phyloP scores from a whole-genome alignment of 2,113 vertebrate species.

The Perognathus longimembris region DNA sequence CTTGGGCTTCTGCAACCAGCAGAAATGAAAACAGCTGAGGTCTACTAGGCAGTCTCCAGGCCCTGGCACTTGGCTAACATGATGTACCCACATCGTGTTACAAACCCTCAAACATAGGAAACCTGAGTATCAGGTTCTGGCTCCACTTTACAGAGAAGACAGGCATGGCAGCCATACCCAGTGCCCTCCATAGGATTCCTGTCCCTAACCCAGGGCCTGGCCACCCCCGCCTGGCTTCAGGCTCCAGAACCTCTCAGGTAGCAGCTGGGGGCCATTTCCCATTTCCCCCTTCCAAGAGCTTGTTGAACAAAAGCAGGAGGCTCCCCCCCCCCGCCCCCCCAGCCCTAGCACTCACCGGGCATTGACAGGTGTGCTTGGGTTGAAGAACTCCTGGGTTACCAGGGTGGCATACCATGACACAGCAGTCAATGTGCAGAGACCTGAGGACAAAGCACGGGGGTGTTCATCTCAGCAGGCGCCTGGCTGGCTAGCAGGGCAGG shows the following conservation, averaged over 20 bases:
- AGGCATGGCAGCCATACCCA: not conserved
- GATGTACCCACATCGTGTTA: not conserved
- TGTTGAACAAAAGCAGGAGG: not conserved
- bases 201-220: not conserved
- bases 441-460: conserved; percentile 79
- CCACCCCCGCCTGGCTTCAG: not conserved
- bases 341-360: conserved; percentile 89
- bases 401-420: conserved; percentile 97
- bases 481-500: not conserved
- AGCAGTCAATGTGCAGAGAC: conserved; percentile 93
- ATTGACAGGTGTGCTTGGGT: conserved; percentile 93
- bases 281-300: not conserved
- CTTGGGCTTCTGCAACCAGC: not conserved
- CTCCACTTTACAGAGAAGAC: not conserved
- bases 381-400: conserved; percentile 97
- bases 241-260: not conserved
- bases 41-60: not conserved
- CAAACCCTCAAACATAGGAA: not conserved
- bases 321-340: no score
- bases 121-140: not conserved
- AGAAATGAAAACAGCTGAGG: not conserved
- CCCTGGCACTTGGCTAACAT: not conserved
- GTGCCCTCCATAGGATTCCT: not conserved
- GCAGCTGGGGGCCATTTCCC: no score
- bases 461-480: conserved; percentile 15